Conservation (phyloP, 2,113 vertebrate genomes). For the Ceuthmochares aereus region DNA sequence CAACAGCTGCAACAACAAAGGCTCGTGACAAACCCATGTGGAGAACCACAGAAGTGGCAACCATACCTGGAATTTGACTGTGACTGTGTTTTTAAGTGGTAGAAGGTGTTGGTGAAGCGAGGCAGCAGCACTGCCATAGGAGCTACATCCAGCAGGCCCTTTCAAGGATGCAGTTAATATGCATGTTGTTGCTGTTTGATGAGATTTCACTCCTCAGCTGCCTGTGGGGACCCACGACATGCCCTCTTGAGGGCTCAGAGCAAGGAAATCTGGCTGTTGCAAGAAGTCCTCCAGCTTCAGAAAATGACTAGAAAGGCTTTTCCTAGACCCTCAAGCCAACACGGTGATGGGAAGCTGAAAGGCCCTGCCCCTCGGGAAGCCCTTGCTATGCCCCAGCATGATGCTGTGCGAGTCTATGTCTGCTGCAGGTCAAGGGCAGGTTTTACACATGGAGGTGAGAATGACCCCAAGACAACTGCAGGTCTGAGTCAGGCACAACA, state of each 20-base stretch:
- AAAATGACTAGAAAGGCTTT: background rate
- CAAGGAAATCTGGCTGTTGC: background rate
- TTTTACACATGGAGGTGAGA: background rate
- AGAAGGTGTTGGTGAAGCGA: background rate
- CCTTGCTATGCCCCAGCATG: background rate
- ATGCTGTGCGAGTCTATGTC: background rate
- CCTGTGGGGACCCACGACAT: background rate
- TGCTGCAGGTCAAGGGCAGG: background rate
- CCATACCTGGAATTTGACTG: background rate
- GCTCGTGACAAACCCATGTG: background rate
- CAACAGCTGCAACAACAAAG: background rate
- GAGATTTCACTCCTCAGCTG: background rate
- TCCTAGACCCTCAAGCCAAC: background rate
- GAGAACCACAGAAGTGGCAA: background rate
- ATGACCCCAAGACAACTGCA: rapidly evolving
- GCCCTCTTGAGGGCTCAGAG: background rate
- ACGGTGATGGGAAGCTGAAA: background rate
- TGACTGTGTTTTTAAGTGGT: background rate
- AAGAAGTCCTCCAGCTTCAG: background rate
- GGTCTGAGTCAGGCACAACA: background rate
- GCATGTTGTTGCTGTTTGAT: background rate
- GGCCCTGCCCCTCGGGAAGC: background rate
- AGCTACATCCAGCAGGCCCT: background rate
- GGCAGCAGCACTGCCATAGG: background rate
- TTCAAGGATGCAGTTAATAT: background rate